Conservation (phyloP, 2,888 invertebrate species). For the Oligia strigilis region DNA sequence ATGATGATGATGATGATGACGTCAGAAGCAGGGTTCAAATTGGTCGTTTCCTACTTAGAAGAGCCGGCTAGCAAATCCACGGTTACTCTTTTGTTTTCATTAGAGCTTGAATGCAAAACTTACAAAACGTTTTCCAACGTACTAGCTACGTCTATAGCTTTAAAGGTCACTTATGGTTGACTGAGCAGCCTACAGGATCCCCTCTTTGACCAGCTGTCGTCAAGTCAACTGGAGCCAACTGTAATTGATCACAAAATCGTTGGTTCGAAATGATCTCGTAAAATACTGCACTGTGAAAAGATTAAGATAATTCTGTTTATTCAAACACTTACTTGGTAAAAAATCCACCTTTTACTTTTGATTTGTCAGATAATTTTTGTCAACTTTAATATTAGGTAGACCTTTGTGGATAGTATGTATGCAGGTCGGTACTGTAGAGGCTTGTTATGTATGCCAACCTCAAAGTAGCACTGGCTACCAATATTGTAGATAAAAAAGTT, state of each 20-base stretch:
- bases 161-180: conserved; percentile 41
- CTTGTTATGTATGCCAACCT: too few species aligned
- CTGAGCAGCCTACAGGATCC: conserved; percentile 38
- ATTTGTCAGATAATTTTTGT: too few species aligned
- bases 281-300: conserved; percentile 5
- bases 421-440: too few species aligned
- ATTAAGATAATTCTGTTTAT: conserved; percentile 1
- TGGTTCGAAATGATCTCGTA: conserved; percentile 30
- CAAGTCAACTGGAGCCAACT: conserved; percentile 60
- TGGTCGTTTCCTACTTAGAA: neutral
- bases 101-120: neutral
- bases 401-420: too few species aligned
- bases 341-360: too few species aligned
- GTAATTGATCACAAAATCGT: conserved; percentile 60
- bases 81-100: neutral
- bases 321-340: neutral
- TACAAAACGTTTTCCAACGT: neutral
- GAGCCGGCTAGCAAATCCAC: neutral
- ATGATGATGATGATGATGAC: too few species aligned
- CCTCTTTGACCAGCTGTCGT: conserved; percentile 61
- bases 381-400: too few species aligned
- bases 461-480: too few species aligned
- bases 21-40: too few species aligned
- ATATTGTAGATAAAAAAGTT: too few species aligned
- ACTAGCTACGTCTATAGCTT: neutral